Evolutionary conservation across 1,140 invertebrate species (phyloP).

Genomic region (Drosophila grimshawi): DNA sequence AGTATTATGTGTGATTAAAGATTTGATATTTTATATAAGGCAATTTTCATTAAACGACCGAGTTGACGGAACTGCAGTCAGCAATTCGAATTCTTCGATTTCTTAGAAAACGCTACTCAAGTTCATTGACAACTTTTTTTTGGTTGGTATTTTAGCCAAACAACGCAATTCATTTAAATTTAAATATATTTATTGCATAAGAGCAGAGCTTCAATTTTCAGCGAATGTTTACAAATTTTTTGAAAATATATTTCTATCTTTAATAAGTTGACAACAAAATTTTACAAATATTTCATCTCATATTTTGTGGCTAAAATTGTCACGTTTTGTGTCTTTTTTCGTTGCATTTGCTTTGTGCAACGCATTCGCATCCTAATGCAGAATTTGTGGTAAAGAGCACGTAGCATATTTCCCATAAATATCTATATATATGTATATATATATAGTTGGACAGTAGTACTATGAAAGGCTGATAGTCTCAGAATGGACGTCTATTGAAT

Average conservation of each 20-base stretch:
- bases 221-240: background rate
- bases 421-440: background rate
- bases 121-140: conserved; percentile 34
- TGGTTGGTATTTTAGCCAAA: background rate
- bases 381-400: conserved; percentile 60
- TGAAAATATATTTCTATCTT: background rate
- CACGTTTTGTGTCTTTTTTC: conserved; percentile 43
- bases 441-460: background rate
- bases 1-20: background rate
- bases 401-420: conserved; percentile 67
- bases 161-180: background rate
- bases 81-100: conserved; percentile 13
- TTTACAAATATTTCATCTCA: conserved; percentile 11
- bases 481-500: conserved; percentile 60
- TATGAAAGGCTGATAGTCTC: conserved; percentile 31
- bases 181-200: conserved; percentile 1
- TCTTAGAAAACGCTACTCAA: conserved; percentile 11
- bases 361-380: conserved; percentile 63
- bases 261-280: background rate
- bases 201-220: background rate
- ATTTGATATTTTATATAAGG: background rate
- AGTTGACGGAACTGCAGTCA: conserved; percentile 21
- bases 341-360: conserved; percentile 21
- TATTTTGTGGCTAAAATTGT: conserved; percentile 29
- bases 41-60: background rate